phyloP scores from a whole-genome alignment of 2,888 invertebrate genomes.

The Oeneis ivallda region DNA sequence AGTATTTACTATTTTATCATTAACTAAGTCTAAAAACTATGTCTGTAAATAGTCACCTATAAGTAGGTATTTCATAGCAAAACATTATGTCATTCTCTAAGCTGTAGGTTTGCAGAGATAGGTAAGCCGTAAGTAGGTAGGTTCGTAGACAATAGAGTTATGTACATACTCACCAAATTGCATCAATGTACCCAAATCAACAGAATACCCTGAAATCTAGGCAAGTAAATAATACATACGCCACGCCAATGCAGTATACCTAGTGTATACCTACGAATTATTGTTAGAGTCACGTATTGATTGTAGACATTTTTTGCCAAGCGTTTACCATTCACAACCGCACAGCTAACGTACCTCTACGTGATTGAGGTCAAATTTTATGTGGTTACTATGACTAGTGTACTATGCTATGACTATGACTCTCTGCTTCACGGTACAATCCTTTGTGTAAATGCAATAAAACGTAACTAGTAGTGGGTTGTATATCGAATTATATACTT shows the following conservation, averaged over 20 bases:
- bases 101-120: no score
- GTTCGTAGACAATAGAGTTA: no score
- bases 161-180: no score
- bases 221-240: background rate
- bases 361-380: constrained; percentile 40
- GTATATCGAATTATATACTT: no score
- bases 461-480: constrained; percentile 1
- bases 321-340: constrained; percentile 35
- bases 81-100: no score
- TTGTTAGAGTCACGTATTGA: constrained; percentile 19
- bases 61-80: no score
- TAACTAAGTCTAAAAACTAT: no score
- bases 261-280: constrained; percentile 2
- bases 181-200: background rate
- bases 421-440: constrained; percentile 18
- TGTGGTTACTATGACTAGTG: constrained; percentile 6
- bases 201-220: background rate
- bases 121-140: no score
- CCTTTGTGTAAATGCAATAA: constrained; percentile 10
- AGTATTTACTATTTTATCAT: no score
- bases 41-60: no score
- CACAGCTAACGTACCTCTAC: constrained; percentile 30
- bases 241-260: background rate
- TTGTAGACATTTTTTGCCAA: constrained; percentile 35
- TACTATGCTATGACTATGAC: constrained; percentile 7